Percentiles rank a stretch among this genome's conserved stretches.
phyloP scores from a whole-genome alignment of 2,888 invertebrate species.

The Eugnorisma glareosa region DNA sequence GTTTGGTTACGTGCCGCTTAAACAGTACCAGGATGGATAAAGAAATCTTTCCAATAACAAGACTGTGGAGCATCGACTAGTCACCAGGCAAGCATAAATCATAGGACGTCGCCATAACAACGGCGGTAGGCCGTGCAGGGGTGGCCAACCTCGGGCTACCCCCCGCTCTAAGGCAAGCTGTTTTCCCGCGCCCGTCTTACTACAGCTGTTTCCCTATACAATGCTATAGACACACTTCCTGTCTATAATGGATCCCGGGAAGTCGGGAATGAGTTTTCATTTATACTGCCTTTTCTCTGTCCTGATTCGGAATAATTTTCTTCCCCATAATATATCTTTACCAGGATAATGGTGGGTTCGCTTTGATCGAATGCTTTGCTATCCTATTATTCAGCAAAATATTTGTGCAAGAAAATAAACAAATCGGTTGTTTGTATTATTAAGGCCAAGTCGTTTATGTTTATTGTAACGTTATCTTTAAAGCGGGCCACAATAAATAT shows the following conservation, averaged over 20 bases:
- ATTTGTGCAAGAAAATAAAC: constrained; percentile 24
- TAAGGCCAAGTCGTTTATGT: constrained; percentile 22
- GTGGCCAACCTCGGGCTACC: constrained; percentile 72
- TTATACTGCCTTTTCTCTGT: constrained; percentile 72
- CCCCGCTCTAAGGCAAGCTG: constrained; percentile 72
- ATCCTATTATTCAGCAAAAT: constrained; percentile 18
- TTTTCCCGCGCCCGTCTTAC: constrained; percentile 82
- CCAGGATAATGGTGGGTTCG: constrained; percentile 37
- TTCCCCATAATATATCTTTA: constrained; percentile 36
- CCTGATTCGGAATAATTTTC: constrained; percentile 60
- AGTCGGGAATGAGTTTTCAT: constrained; percentile 76
- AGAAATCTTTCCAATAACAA: constrained; percentile 60
- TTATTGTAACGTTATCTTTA: constrained; percentile 24
- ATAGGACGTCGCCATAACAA: constrained; percentile 83
- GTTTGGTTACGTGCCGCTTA: constrained; percentile 52
- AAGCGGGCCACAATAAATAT: constrained; percentile 17
- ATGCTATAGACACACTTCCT: constrained; percentile 75
- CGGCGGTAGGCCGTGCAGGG: constrained; percentile 75
- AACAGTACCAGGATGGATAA: constrained; percentile 41
- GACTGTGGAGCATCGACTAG: constrained; percentile 62
- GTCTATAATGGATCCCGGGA: constrained; percentile 77
- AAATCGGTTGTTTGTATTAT: constrained; percentile 27
- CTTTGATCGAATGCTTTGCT: constrained; percentile 27
- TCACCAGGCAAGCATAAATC: constrained; percentile 84
- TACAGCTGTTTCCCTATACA: constrained; percentile 82